Conservation (phyloP, 2,113 vertebrate species). For the Actinemys pallida region DNA sequence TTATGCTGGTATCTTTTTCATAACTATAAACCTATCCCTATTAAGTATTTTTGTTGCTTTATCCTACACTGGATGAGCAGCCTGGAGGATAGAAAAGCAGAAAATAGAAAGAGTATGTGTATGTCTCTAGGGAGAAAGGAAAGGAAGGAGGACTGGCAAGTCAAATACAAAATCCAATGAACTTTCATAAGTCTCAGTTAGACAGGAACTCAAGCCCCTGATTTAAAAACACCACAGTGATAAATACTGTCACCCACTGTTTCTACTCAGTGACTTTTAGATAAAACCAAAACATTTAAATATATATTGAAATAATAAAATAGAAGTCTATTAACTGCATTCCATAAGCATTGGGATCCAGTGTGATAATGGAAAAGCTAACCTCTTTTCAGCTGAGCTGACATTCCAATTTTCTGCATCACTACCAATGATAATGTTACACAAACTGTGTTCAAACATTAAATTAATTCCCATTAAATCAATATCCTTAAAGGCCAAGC, state of each 20-base stretch:
- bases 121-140: not conserved
- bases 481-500: conserved; percentile 77
- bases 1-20: not conserved
- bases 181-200: conserved; percentile 38
- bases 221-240: conserved; percentile 10
- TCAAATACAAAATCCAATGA: conserved; percentile 1
- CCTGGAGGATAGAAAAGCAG: not conserved
- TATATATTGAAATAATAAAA: conserved; percentile 24
- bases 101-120: conserved; percentile 1
- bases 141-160: not conserved
- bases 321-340: conserved; percentile 8
- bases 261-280: conserved; percentile 23
- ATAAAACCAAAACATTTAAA: conserved; percentile 43
- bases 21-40: not conserved
- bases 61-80: not conserved
- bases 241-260: not conserved
- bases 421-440: conserved; percentile 71
- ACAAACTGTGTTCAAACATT: conserved; percentile 75
- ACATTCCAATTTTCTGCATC: conserved; percentile 80
- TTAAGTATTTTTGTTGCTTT: not conserved
- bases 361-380: conserved; percentile 60
- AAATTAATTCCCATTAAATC: conserved; percentile 79
- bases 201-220: conserved; percentile 9
- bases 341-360: conserved; percentile 38
- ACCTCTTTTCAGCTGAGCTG: conserved; percentile 63